These are phyloP conservation scores for Tetanocera ferruginea DNA, from an alignment of 2,888 invertebrate genomes.

Conservation along the genomic window DNA sequence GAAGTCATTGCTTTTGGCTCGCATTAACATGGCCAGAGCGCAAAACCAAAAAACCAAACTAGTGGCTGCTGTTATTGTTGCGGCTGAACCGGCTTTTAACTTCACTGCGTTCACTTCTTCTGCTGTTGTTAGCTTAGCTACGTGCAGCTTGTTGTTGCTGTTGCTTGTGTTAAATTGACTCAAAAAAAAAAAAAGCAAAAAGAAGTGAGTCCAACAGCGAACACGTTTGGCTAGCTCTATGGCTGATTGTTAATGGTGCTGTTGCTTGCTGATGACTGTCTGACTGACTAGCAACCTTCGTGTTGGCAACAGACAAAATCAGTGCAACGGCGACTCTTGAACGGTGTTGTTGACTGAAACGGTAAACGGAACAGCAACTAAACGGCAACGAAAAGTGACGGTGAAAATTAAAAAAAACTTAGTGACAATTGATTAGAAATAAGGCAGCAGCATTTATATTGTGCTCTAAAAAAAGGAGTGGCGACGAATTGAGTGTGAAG, in stretches of 20 bases:
- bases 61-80: neutral
- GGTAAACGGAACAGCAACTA: conserved; percentile 34
- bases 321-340: conserved; percentile 70
- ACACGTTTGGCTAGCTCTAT: conserved; percentile 35
- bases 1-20: neutral
- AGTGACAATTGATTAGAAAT: neutral
- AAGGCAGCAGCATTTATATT: neutral
- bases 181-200: conserved; percentile 46
- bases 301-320: conserved; percentile 61
- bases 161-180: conserved; percentile 43
- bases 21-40: neutral
- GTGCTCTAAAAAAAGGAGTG: conserved; percentile 2
- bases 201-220: conserved; percentile 25
- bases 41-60: neutral
- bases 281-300: conserved; percentile 47
- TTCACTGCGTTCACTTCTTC: neutral
- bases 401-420: no score
- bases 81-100: conserved; percentile 18
- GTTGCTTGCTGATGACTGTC: conserved; percentile 19
- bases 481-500: neutral
- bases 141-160: conserved; percentile 17
- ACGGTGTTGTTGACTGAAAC: conserved; percentile 66
- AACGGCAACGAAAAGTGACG: neutral
- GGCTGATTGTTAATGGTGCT: conserved; percentile 26
- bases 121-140: no score